Evolutionary conservation across 1,140 invertebrate genomes (phyloP), one percentile per base, ranked within the genome.

Genomic region (Mycetomoellerius zeteki): DNA sequence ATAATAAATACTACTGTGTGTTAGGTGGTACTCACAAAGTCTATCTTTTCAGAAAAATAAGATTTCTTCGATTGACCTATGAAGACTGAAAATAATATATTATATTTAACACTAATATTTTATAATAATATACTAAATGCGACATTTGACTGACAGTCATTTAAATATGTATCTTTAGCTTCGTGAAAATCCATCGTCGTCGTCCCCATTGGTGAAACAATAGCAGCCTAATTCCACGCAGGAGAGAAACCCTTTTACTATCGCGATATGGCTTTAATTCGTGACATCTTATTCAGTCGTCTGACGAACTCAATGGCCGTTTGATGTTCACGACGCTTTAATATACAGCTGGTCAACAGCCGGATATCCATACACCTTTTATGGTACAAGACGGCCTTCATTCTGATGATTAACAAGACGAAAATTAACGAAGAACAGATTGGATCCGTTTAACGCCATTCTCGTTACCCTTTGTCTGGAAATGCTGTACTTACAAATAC

Each of bases 211-310:
- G 24, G 7, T 30, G 71, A 88, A 71, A 92, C 91, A 92, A 92
- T 92, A 85, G 91, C 43, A 21, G 80, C 43, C 88, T 92, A 91
- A 92, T 92, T 76, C 81, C 65, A 90, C 65, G 86, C 80, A 78
- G 87, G 77, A 89, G 72, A 33, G 86, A 50, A 86, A 81, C 47
- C 65, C 62, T 86, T 58, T 85, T 27, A 60, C 62, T 65, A 56
- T 52, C 82, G 37, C 33, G 47, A 73, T 71, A 87, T 65, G 77
- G 64, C 88, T 85, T 88, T 80, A 60, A 87, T 85, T 84, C 24
- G 37, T 65, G 54, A 54, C 58, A 21, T 58, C 77, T 85, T 85
- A 85, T 86, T 73, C 33, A 47, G 37, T 71, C 30, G 64, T 82
- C 78, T 67, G 73, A 65, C 37, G 72, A 86, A 87, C 69, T 58